These are phyloP conservation scores for Conistra vaccinii DNA, from an alignment of 2,888 invertebrate species.

Conservation along the genomic window DNA sequence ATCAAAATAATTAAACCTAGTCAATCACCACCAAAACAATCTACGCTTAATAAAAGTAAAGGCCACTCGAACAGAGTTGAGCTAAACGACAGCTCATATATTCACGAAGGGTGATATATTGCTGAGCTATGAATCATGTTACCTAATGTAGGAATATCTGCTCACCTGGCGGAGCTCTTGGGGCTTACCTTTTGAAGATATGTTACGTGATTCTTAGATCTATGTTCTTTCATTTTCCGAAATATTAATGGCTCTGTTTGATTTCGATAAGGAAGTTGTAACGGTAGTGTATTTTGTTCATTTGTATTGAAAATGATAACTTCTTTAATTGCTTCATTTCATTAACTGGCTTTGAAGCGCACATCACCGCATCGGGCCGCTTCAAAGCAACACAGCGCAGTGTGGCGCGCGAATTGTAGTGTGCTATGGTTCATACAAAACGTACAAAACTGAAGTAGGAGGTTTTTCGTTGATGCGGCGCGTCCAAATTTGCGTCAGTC, in stretches of 20 bases:
- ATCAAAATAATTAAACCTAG: background rate
- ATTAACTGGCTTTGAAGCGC: background rate
- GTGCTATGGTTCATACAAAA: background rate
- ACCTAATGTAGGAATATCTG: slow-evolving; percentile 57
- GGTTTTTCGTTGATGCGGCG: background rate
- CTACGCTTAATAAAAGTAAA: background rate
- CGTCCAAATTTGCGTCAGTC: background rate
- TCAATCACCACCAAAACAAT: background rate
- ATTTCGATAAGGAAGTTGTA: background rate
- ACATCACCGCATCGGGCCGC: background rate
- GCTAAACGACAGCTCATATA: slow-evolving; percentile 55
- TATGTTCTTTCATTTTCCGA: background rate
- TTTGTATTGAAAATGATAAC: background rate
- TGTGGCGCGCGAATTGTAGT: background rate
- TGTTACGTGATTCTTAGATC: slow-evolving; percentile 19
- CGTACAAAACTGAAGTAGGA: background rate
- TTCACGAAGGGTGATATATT: slow-evolving; percentile 57
- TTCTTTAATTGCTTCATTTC: background rate
- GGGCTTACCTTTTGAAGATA: slow-evolving; percentile 16
- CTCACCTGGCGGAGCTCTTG: slow-evolving; percentile 30
- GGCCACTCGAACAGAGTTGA: slow-evolving; percentile 2
- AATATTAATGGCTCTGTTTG: background rate
- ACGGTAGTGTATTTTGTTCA: background rate
- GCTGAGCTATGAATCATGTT: slow-evolving; percentile 59
- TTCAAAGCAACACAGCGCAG: background rate